Evolutionary conservation across 2,113 vertebrate genomes (phyloP), one percentile per base, ranked within the genome.

Genomic region (Ochotona curzoniae): DNA sequence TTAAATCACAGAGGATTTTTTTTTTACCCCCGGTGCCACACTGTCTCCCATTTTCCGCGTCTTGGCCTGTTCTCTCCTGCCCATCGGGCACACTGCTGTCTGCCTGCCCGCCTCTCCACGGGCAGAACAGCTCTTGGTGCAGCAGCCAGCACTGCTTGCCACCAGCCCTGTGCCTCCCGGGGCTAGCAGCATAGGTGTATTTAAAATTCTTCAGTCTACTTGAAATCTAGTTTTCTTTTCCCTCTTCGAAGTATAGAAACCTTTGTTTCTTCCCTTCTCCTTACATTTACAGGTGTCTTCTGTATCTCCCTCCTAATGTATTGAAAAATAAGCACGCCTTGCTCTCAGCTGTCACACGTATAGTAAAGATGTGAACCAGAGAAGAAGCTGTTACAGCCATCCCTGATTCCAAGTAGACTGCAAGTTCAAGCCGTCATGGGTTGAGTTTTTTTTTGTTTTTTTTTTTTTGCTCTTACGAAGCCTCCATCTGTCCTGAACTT

Each of bases 161-260:
- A 25, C 18, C 69, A 1, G 0, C 3, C 47, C 44, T n/a, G 15
- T 0, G 25, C 20, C 75, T 85, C 57, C 75, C 60, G 81, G 75
- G 7, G 66, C n/a, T 91, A 44, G 14, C 0, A 3, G 2, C 30
- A 30, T 18, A 47, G 5, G 12, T 47, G 30, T 23, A 15, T 30
- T 67, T 89, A 63, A 64, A 75, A 67, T 64, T 70, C 71, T 87
- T 3, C 9, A 83, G 8, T 69, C 71, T 74, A 67, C 49, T 71
- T 75, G 25, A 47, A 93, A 44, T 70, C 44, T 57, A 12, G 66
- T 64, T 92, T 67, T 86, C 32, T 67, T 78, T 32, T 38, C 25
- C 32, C 15, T 17, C 57, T 54, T 20, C 71, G 2, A 8, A 25
- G 20, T 85, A 14, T 44, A 84, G 79, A 54, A 85, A 61, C 38